Base-by-base conservation (phyloP, 2,113 vertebrate genomes). In the Tachysurus vachellii region DNA sequence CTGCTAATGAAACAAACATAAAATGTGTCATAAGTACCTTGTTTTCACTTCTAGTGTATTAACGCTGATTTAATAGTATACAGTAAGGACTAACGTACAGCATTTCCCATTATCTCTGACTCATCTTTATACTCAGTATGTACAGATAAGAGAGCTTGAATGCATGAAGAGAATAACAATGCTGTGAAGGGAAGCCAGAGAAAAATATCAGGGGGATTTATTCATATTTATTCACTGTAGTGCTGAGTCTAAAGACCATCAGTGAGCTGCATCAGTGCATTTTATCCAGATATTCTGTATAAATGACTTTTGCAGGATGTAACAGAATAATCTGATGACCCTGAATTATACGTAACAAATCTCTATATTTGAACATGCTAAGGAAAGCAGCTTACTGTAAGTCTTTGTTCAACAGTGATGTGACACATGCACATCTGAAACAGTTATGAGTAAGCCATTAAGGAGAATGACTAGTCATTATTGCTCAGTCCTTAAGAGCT, bases 121-220 rank as follows among this genome's bases (percentile, higher is more conserved):
- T 79, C 31, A 88, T 80, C 17, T 53, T 66, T 71, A 62, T 81
- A 70, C 59, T 66, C 47, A 44, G 56, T 54, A 36, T 70, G 21
- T n/a, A 66, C 5, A 53, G 54, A 42, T 36, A 83, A 66, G 31
- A 54, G 62, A 77, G 14, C 44, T n/a, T 83, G 21, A 77, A 11
- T 70, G 73, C 12, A 54, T 42, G n/a, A 59, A 68, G 70, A 59
- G 50, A 83, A 71, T 71, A 17, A 47, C 50, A 19, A 4, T 64
- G 28, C 73, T 14, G 47, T 64, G 9, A 42, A 31, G 59, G 31
- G 11, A 83, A 31, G 54, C 23, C 73, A 42, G 64, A 44, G 31
- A 73, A 71, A 59, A 77, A 86, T 64, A 80, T 12, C 57, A 71
- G 73, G 59, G 50, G 62, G 76, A 26, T n/a, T 80, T 64, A 36